phyloP scores from a whole-genome alignment of 1,140 invertebrate genomes.

The Anagrus nilaparvatae region DNA sequence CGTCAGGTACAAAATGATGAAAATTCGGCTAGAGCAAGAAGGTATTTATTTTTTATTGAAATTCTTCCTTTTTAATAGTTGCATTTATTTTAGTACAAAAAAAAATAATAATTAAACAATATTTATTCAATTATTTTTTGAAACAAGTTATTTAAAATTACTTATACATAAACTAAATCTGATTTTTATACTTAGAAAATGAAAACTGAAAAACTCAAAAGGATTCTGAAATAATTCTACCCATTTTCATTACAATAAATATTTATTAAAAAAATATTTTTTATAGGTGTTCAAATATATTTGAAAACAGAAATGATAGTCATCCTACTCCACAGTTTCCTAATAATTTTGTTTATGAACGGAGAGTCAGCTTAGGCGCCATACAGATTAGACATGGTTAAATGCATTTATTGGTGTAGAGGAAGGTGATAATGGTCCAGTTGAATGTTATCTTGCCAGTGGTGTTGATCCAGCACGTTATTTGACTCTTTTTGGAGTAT shows the following conservation, averaged over 20 bases:
- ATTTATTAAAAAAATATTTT: too few species aligned
- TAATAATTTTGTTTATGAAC: slow-evolving; percentile 54
- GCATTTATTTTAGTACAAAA: too few species aligned
- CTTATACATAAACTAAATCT: too few species aligned
- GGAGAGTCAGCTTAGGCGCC: slow-evolving; percentile 53
- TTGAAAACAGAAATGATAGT: slow-evolving; percentile 34
- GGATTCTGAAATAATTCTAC: too few species aligned
- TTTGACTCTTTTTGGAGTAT: slow-evolving; percentile 74
- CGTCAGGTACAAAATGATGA: slow-evolving; percentile 36
- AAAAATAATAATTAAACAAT: too few species aligned
- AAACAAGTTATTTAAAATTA: too few species aligned
- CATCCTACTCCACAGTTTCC: slow-evolving; percentile 34
- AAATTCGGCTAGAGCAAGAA: slow-evolving; percentile 33
- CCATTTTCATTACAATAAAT: too few species aligned
- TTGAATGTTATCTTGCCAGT: slow-evolving; percentile 68
- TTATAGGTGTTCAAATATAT: slow-evolving; percentile 33
- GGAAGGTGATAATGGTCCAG: too few species aligned
- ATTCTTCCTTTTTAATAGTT: background rate
- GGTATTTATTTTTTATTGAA: slow-evolving; percentile 19
- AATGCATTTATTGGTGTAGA: slow-evolving; percentile 82
- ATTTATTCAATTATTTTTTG: too few species aligned
- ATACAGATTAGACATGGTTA: slow-evolving; percentile 84
- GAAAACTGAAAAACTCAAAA: too few species aligned
- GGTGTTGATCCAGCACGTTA: slow-evolving; percentile 86
- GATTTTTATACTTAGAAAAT: too few species aligned